These are phyloP conservation scores for Arvicola amphibius DNA, from an alignment of 2,797 vertebrate genomes.

Conservation along the genomic window DNA sequence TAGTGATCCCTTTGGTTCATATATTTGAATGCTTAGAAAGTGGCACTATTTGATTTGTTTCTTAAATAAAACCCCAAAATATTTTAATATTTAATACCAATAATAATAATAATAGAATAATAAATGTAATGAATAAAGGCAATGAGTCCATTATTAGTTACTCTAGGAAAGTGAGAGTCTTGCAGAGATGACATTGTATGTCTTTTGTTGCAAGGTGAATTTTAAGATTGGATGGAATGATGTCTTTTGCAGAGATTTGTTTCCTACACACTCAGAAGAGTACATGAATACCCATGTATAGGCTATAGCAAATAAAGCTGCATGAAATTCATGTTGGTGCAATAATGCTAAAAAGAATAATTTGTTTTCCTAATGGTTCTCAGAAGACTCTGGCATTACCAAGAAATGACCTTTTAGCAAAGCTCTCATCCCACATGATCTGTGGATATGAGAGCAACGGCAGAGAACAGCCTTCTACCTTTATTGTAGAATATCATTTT, in stretches of 20 bases:
- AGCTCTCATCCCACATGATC: conserved; percentile 84
- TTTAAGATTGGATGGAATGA: conserved; percentile 78
- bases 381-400: conserved; percentile 80
- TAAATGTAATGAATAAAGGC: conserved; percentile 49
- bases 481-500: conserved; percentile 80
- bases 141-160: conserved; percentile 2
- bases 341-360: conserved; percentile 84
- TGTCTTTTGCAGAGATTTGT: conserved; percentile 75
- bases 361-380: conserved; percentile 87
- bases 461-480: conserved; percentile 75
- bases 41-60: background rate
- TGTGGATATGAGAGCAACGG: conserved; percentile 80
- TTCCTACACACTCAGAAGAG: conserved; percentile 77
- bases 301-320: conserved; percentile 81
- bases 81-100: background rate
- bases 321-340: conserved; percentile 81
- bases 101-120: background rate
- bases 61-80: background rate
- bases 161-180: conserved; percentile 29
- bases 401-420: conserved; percentile 87
- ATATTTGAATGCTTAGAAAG: background rate
- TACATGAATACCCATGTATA: conserved; percentile 64
- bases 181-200: background rate
- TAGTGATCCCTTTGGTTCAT: background rate
- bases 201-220: conserved; percentile 57